Evolutionary conservation across 2,888 invertebrate genomes (phyloP).

Genomic region (Drosophila cyrtoloma): DNA sequence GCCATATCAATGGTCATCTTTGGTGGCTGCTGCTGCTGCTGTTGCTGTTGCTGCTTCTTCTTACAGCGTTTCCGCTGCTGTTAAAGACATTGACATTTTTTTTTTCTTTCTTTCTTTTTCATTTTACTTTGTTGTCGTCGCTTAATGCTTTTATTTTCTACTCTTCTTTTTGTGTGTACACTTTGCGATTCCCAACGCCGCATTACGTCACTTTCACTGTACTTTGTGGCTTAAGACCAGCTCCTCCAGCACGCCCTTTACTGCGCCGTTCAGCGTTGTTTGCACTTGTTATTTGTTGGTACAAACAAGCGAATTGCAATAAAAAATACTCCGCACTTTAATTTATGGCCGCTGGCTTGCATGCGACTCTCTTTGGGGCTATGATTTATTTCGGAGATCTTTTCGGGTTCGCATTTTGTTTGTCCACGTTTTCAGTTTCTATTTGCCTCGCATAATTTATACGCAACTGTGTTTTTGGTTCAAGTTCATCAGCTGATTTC

Average conservation of each 20-base stretch:
- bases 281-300: conserved; percentile 63
- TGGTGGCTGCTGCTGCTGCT: conserved; percentile 20
- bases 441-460: conserved; percentile 63
- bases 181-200: conserved; percentile 34
- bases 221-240: conserved; percentile 63
- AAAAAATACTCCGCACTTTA: conserved; percentile 66
- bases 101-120: conserved; percentile 32
- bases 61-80: conserved; percentile 35
- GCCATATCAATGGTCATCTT: conserved; percentile 44
- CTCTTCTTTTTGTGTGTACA: conserved; percentile 21
- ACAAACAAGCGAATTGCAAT: conserved; percentile 69
- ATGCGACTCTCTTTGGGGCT: conserved; percentile 49
- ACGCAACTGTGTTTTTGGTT: conserved; percentile 54
- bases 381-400: conserved; percentile 66
- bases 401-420: conserved; percentile 23
- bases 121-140: conserved; percentile 57
- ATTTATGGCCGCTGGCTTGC: conserved; percentile 62
- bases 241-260: not conserved
- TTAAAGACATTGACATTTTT: conserved; percentile 63
- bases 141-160: conserved; percentile 62
- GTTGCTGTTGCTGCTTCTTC: conserved; percentile 27
- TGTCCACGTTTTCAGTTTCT: conserved; percentile 30
- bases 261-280: conserved; percentile 41
- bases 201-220: conserved; percentile 75
- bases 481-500: conserved; percentile 66